These are phyloP conservation scores for Mandrillus leucophaeus DNA, from an alignment of 2,113 vertebrate species.

Conservation along the genomic window DNA sequence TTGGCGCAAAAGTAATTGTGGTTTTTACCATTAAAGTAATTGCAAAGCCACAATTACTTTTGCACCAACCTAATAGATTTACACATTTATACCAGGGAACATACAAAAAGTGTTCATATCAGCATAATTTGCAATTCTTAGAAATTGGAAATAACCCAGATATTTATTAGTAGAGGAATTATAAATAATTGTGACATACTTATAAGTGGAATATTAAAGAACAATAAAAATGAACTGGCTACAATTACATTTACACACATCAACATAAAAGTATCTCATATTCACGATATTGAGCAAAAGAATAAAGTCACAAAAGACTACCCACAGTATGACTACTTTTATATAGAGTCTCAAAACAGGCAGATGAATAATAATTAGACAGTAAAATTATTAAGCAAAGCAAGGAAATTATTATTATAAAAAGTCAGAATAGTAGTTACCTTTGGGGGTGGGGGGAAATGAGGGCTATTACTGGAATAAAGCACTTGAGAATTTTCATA, in stretches of 20 bases:
- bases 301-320: not conserved
- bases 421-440: slow-evolving; percentile 12
- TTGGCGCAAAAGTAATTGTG: too few species aligned
- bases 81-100: not conserved
- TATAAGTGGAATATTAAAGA: slow-evolving; percentile 27
- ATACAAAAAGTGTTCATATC: not conserved
- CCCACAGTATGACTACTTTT: not conserved
- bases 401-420: not conserved
- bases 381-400: not conserved
- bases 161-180: not conserved
- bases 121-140: not conserved
- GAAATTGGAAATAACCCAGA: slow-evolving; percentile 33
- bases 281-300: slow-evolving; percentile 5
- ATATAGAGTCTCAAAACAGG: not conserved
- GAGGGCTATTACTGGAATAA: not conserved
- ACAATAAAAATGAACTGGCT: not conserved
- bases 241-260: not conserved
- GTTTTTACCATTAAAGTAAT: too few species aligned
- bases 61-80: too few species aligned
- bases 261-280: not conserved
- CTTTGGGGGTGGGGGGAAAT: not conserved
- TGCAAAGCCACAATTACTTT: too few species aligned
- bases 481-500: slow-evolving; percentile 36
- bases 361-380: not conserved
- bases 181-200: not conserved